Conservation (phyloP, 2,797 vertebrate genomes). For the Danio albolineatus region DNA sequence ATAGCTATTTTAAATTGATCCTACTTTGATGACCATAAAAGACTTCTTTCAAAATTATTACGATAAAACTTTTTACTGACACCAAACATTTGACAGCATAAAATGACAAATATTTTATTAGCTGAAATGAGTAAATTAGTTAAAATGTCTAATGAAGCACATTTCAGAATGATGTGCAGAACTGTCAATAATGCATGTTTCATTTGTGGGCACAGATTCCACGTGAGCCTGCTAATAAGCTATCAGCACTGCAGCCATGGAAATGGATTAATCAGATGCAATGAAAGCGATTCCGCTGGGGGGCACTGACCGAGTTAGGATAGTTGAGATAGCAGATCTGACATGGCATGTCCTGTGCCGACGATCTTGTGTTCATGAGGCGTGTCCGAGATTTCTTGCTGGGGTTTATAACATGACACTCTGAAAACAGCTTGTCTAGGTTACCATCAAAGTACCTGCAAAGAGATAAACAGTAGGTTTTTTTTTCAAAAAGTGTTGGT, state of each 20-base stretch:
- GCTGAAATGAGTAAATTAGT: not conserved
- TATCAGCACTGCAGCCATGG: not conserved
- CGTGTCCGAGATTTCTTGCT: slow-evolving; percentile 98
- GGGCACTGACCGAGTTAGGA: slow-evolving; percentile 93
- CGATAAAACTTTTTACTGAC: not conserved
- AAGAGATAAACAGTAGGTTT: slow-evolving; percentile 10
- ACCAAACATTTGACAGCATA: not conserved
- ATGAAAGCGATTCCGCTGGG: not conserved
- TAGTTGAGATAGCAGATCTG: slow-evolving; percentile 99
- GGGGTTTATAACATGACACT: slow-evolving; percentile 99
- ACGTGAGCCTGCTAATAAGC: not conserved
- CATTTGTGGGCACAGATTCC: not conserved
- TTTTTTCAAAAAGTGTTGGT: not conserved
- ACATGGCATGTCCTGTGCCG: slow-evolving; percentile 98
- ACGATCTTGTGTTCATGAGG: slow-evolving; percentile 97
- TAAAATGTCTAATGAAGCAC: not conserved
- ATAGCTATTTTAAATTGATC: too few species aligned
- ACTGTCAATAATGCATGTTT: not conserved
- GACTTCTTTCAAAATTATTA: not conserved
- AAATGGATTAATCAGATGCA: slow-evolving; percentile 25
- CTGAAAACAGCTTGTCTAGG: slow-evolving; percentile 98
- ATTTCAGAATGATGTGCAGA: not conserved
- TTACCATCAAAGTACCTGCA: slow-evolving; percentile 98
- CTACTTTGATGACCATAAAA: not conserved
- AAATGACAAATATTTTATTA: not conserved